These are phyloP conservation scores for Rhizomys pruinosus DNA, from an alignment of 2,113 vertebrate species.

Conservation along the genomic window DNA sequence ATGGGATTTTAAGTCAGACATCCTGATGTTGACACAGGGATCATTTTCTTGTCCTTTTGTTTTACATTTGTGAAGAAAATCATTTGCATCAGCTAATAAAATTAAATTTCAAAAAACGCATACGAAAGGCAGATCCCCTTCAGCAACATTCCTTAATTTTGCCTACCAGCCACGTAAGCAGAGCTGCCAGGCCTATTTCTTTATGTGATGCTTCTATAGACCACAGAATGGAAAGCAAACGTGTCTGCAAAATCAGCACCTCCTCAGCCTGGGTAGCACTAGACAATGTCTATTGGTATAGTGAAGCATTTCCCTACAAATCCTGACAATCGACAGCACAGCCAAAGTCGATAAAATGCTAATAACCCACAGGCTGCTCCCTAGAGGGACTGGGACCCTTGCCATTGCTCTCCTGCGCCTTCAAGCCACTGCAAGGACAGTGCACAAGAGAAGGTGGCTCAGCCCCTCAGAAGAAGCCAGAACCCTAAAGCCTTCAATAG, in stretches of 20 bases:
- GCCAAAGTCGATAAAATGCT: constrained; percentile 53
- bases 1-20: constrained; percentile 65
- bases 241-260: constrained; percentile 68
- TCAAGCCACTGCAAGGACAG: background rate
- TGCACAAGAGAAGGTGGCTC: background rate
- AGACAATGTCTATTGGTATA: constrained; percentile 13
- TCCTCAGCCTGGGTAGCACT: background rate
- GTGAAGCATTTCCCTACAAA: constrained; percentile 62
- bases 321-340: constrained; percentile 67
- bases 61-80: constrained; percentile 80
- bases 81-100: constrained; percentile 82
- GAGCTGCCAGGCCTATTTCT: constrained; percentile 70
- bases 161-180: constrained; percentile 46
- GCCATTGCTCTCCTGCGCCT: background rate
- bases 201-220: constrained; percentile 68
- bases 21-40: constrained; percentile 60
- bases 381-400: background rate
- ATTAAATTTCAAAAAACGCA: constrained; percentile 78
- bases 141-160: constrained; percentile 63
- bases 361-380: constrained; percentile 43
- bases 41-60: constrained; percentile 78
- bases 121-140: constrained; percentile 59
- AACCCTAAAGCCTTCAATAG: background rate
- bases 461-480: constrained; percentile 15
- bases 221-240: constrained; percentile 65